A percentile compares a stretch with the other conserved stretches of the same genome.
Conservation (phyloP, 2,113 vertebrate genomes). For the Oreochromis niloticus region DNA sequence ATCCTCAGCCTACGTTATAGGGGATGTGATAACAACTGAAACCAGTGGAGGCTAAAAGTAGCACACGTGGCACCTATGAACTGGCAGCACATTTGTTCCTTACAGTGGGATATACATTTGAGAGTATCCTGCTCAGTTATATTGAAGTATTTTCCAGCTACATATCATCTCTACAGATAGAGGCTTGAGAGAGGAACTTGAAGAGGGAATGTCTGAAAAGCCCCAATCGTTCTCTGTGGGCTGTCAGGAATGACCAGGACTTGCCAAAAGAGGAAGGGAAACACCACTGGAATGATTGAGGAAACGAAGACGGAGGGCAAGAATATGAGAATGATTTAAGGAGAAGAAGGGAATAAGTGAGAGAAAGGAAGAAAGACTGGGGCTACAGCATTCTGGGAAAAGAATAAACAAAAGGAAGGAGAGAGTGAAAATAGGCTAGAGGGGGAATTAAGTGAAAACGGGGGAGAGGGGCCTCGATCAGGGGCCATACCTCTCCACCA, state of each 20-base stretch:
- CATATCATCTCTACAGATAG: background rate
- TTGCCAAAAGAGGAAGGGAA: constrained; percentile 48
- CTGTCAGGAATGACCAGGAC: constrained; percentile 58
- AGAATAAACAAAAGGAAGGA: background rate
- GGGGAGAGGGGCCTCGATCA: constrained; percentile 14
- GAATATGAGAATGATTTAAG: background rate
- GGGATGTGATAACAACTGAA: background rate
- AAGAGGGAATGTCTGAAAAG: constrained; percentile 48
- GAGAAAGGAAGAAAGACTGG: background rate
- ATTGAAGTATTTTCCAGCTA: constrained; percentile 7
- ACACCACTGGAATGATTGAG: constrained; percentile 3
- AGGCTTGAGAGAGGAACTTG: background rate
- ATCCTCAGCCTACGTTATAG: background rate
- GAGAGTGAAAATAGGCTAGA: background rate
- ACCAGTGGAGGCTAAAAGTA: background rate
- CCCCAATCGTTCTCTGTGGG: constrained; percentile 39
- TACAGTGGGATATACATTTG: background rate
- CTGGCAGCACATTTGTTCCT: background rate
- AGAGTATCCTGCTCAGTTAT: background rate
- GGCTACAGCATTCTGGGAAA: background rate
- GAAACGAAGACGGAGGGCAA: background rate
- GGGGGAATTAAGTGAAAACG: background rate
- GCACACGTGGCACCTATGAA: background rate
- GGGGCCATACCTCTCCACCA: constrained; percentile 21
- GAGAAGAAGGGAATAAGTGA: background rate